Percentiles rank a stretch among this genome's conserved stretches.
phyloP scores from a whole-genome alignment of 2,797 vertebrate species.

The Scolopax rusticola region DNA sequence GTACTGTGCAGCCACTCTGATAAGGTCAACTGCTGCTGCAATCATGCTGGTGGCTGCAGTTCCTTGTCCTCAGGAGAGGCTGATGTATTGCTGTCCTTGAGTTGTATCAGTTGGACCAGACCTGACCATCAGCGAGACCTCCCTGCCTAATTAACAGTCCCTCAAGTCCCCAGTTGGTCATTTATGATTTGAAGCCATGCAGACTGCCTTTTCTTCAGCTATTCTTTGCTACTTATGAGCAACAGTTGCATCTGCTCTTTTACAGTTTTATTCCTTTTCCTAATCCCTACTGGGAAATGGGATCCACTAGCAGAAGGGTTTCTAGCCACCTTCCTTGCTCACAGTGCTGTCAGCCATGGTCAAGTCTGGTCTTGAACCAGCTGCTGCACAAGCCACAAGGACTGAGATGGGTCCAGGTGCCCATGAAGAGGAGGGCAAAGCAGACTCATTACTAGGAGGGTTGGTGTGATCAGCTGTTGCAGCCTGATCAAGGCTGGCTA shows the following conservation, averaged over 20 bases:
- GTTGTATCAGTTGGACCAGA: background rate
- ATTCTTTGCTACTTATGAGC: background rate
- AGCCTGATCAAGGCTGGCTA: background rate
- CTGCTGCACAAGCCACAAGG: background rate
- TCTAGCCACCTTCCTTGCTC: background rate
- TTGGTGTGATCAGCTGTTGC: fast-evolving
- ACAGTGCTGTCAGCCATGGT: background rate
- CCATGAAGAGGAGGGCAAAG: background rate
- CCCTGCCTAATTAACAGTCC: background rate
- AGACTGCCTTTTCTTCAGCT: background rate
- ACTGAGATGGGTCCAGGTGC: background rate
- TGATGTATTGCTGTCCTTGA: background rate
- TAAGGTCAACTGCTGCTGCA: background rate
- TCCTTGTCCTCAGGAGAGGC: background rate
- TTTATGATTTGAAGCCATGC: background rate
- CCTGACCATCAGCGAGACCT: background rate
- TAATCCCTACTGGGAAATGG: background rate
- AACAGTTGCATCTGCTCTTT: background rate
- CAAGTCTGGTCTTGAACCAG: background rate
- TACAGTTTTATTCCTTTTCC: background rate
- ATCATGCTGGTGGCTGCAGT: background rate
- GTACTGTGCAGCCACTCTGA: background rate
- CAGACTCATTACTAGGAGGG: background rate
- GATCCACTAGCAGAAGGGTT: background rate
- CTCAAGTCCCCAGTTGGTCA: background rate